These are phyloP conservation scores for Menidia menidia DNA, from an alignment of 2,797 vertebrate species.

Conservation along the genomic window DNA sequence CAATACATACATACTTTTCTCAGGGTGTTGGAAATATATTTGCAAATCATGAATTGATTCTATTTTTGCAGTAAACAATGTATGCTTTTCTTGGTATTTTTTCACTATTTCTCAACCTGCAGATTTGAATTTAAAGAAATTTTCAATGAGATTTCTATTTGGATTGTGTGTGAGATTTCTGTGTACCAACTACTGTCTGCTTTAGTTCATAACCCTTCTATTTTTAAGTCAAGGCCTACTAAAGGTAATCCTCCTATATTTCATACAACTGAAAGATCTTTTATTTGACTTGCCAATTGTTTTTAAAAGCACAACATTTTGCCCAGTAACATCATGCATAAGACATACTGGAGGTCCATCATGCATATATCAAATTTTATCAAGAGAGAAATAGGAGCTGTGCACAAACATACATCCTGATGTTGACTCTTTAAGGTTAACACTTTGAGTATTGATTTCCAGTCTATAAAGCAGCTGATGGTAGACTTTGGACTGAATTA, in stretches of 20 bases:
- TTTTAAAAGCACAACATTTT: background rate
- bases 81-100: too few relatives aligned
- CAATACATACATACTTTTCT: too few relatives aligned
- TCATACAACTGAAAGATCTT: background rate
- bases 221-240: too few relatives aligned
- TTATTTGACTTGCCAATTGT: background rate
- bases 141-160: too few relatives aligned
- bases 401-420: background rate
- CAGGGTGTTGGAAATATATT: too few relatives aligned
- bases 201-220: too few relatives aligned
- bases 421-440: background rate
- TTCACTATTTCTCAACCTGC: too few relatives aligned
- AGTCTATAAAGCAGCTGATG: background rate
- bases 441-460: background rate
- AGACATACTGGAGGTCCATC: slow-evolving; percentile 2
- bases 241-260: background rate
- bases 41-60: too few relatives aligned
- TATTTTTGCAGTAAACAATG: too few relatives aligned
- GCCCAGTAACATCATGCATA: background rate
- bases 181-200: too few relatives aligned
- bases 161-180: too few relatives aligned
- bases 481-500: background rate
- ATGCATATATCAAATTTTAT: slow-evolving; percentile 6
- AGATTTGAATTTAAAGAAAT: too few relatives aligned
- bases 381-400: background rate